Evolutionary conservation across 2,797 vertebrate species (phyloP).

Genomic region (Vespertilio murinus): DNA sequence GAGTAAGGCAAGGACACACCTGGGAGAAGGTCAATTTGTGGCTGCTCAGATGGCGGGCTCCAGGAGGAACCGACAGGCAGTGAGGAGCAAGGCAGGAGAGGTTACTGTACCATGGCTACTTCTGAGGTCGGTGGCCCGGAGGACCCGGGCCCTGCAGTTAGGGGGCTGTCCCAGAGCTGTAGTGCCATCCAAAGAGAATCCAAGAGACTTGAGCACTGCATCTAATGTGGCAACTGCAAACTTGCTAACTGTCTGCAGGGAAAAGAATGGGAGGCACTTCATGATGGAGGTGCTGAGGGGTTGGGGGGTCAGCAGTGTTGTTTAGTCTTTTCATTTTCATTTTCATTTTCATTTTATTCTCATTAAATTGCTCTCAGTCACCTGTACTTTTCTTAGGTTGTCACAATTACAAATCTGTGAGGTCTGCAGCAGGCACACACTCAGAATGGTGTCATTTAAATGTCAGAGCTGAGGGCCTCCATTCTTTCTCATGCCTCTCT

Average conservation of each 20-base stretch:
- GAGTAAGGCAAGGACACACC: constrained; percentile 71
- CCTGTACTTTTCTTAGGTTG: constrained; percentile 81
- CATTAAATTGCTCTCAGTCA: constrained; percentile 84
- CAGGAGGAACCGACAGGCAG: constrained; percentile 22
- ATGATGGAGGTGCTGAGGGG: constrained; percentile 81
- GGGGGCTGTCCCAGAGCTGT: not conserved
- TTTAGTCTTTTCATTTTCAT: constrained; percentile 80
- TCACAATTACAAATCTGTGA: constrained; percentile 79
- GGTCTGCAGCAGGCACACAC: constrained; percentile 54
- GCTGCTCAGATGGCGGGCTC: constrained; percentile 55
- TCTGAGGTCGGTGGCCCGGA: not conserved
- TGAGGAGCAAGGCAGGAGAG: not conserved
- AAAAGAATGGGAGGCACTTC: constrained; percentile 69
- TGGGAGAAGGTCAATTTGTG: constrained; percentile 79
- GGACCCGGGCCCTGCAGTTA: not conserved
- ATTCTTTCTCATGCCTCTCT: not conserved
- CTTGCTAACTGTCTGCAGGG: constrained; percentile 53
- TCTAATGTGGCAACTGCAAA: not conserved
- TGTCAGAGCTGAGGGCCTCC: not conserved
- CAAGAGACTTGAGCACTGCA: not conserved
- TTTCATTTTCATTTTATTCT: constrained; percentile 82
- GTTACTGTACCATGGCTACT: not conserved
- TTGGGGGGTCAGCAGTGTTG: constrained; percentile 75
- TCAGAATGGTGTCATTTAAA: constrained; percentile 61
- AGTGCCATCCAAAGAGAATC: not conserved